Base-by-base conservation (phyloP, 2,797 vertebrate species). In the Danio kyathit region DNA sequence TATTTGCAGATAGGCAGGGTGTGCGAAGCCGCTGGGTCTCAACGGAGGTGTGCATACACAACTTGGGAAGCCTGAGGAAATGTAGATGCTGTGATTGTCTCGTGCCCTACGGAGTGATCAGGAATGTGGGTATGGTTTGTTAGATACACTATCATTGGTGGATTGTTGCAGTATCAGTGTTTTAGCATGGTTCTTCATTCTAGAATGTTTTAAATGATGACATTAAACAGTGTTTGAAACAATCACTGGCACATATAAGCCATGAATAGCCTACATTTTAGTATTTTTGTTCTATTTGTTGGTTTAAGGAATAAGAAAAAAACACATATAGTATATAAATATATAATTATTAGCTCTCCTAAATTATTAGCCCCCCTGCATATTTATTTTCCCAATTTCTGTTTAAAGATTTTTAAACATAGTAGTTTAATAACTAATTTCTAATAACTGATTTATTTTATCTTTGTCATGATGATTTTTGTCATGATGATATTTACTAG, bases 1-100 rank as follows among this genome's bases (percentile, higher is more conserved):
- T 79, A 65, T 64, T 74, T 82, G 29, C 38, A 56, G 74, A 74
- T 74, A 56, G 59, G 56, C 19, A 14, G 29, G 7, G 43, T 56
- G 44, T 79, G 76, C 71, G 79, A 57, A 16, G 41, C 82, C 43
- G 51, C 12, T 0, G 5, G 10, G 49, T 64, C 60, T 65, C 49
- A 0, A 11, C 5, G 48, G 59, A 72, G 38, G 7, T 46, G 17
- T 51, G 21, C 21, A 43, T 16, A 5, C 10, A 67, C 17, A 0
- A 52, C 60, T 60, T 74, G 11, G 3, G 56, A 57, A 16, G 63
- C 64, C 38, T 40, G 38, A 70, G 57, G 48, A 69, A 74, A 65
- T 81, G 54, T 59, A 60, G 63, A 69, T 52, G 9, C 11, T 56
- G 56, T 43, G 29, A 19, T 48, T 60, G 49, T 57, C 21, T 49